These are phyloP conservation scores for Parapristionchus giblindavisi DNA, from an alignment of 2,888 invertebrate species.

Conservation along the genomic window DNA sequence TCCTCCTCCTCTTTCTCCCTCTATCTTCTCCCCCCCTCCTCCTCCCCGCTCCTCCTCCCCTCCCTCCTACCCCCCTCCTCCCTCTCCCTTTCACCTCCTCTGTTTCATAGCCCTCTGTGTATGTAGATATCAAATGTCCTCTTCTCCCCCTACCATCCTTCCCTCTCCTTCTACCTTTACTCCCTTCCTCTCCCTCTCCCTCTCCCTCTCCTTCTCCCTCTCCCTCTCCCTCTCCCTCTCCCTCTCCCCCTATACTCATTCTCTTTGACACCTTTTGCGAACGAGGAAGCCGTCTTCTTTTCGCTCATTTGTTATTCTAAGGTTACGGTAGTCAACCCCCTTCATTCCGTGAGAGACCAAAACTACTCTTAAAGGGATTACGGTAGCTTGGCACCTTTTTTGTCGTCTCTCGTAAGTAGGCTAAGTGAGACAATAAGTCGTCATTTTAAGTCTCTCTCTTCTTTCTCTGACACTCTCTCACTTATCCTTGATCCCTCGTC, in stretches of 20 bases:
- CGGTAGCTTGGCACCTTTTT: no score
- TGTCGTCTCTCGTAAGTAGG: no score
- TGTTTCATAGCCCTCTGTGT: slow-evolving; percentile 12
- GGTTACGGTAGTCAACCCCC: no score
- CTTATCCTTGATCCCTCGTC: slow-evolving; percentile 15
- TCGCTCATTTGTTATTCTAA: no score
- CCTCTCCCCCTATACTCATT: no score
- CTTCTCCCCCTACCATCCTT: slow-evolving; percentile 41
- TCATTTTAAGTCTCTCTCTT: slow-evolving; percentile 27
- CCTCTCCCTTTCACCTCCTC: slow-evolving; percentile 16
- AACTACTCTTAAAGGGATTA: no score
- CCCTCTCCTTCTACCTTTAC: slow-evolving; percentile 45
- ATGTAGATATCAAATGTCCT: slow-evolving; percentile 29
- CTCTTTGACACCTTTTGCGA: not conserved
- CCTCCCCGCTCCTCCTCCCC: not conserved
- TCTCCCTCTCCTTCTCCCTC: slow-evolving; percentile 1
- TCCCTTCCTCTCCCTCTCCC: slow-evolving; percentile 16
- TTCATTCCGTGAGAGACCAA: no score
- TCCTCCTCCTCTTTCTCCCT: no score
- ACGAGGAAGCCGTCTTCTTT: no score
- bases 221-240: slow-evolving; percentile 26
- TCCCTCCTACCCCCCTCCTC: not conserved
- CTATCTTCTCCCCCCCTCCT: no score
- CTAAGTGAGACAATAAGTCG: no score
- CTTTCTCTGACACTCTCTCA: slow-evolving; percentile 33